A percentile compares a stretch with the other conserved stretches of the same genome.
Evolutionary conservation across 2,888 invertebrate genomes (phyloP).

Genomic region (Choristoneura rosaceana): DNA sequence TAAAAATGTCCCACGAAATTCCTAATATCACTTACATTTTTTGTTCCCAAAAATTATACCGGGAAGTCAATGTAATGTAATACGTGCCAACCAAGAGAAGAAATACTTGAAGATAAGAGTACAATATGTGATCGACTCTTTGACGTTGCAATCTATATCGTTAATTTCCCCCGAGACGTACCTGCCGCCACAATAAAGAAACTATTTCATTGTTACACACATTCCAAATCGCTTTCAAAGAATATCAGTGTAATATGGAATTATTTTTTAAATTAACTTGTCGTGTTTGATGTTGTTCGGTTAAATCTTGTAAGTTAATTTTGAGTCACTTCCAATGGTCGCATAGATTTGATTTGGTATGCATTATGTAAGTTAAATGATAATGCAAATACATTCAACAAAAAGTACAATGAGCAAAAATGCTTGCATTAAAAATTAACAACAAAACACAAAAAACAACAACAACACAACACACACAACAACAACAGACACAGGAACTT

Average conservation of each 20-base stretch:
- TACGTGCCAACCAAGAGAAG: constrained; percentile 59
- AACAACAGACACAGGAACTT: no score
- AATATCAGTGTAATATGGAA: constrained; percentile 4
- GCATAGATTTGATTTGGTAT: no score
- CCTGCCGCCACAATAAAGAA: constrained; percentile 79
- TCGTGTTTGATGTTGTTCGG: no score
- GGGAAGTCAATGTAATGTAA: constrained; percentile 57
- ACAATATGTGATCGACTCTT: constrained; percentile 80
- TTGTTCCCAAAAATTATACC: constrained; percentile 41
- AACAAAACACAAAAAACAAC: no score
- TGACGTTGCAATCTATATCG: constrained; percentile 79
- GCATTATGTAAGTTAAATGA: no score
- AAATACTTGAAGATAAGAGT: constrained; percentile 66
- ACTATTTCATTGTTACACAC: constrained; percentile 76
- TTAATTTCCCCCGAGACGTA: constrained; percentile 80
- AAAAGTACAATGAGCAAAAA: no score
- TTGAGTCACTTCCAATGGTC: background rate
- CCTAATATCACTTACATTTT: constrained; percentile 18
- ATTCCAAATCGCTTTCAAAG: constrained; percentile 50
- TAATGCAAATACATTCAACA: no score
- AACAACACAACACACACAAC: no score
- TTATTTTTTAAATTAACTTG: background rate
- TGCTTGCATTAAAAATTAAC: no score
- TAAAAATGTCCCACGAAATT: background rate
- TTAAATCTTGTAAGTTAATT: no score